A percentile compares a stretch with the other conserved stretches of the same genome.
These are phyloP conservation scores for Aselliscus stoliczkanus DNA, from an alignment of 2,797 vertebrate genomes.

Conservation along the genomic window DNA sequence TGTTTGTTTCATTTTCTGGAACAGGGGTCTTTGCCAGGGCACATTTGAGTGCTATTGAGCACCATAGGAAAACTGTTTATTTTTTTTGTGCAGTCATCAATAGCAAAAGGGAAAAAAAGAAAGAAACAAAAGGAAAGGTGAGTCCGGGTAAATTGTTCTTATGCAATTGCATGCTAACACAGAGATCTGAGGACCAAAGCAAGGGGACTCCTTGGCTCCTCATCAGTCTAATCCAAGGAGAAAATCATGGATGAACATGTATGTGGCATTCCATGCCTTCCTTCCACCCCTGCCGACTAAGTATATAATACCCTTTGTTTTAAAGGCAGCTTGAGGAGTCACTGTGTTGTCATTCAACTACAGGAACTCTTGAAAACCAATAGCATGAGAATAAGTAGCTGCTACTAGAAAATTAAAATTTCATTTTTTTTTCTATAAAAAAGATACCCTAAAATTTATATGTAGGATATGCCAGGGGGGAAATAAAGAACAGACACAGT, in stretches of 20 bases:
- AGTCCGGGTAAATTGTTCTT: not conserved
- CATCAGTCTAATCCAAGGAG: not conserved
- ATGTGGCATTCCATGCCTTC: not conserved
- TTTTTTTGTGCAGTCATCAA: not conserved
- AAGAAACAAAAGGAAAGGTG: not conserved
- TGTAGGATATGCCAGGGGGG: not conserved
- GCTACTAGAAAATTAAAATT: not conserved
- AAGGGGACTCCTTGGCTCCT: not conserved
- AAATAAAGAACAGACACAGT: not conserved
- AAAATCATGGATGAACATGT: not conserved
- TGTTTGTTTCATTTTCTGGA: constrained; percentile 56
- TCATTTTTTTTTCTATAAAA: not conserved
- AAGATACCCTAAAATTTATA: not conserved
- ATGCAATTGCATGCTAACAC: not conserved
- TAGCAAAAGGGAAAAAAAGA: not conserved
- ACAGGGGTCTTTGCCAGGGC: constrained; percentile 39
- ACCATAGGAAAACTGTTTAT: not conserved
- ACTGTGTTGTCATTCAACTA: not conserved
- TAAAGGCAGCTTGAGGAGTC: not conserved
- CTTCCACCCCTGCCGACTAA: not conserved
- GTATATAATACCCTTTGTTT: not conserved
- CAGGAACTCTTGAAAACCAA: not conserved
- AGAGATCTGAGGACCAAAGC: not conserved
- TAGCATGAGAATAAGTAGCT: not conserved
- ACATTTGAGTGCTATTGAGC: constrained; percentile 55